These are phyloP conservation scores for Genyomyrus donnyi DNA, from an alignment of 2,113 vertebrate species.

Conservation along the genomic window DNA sequence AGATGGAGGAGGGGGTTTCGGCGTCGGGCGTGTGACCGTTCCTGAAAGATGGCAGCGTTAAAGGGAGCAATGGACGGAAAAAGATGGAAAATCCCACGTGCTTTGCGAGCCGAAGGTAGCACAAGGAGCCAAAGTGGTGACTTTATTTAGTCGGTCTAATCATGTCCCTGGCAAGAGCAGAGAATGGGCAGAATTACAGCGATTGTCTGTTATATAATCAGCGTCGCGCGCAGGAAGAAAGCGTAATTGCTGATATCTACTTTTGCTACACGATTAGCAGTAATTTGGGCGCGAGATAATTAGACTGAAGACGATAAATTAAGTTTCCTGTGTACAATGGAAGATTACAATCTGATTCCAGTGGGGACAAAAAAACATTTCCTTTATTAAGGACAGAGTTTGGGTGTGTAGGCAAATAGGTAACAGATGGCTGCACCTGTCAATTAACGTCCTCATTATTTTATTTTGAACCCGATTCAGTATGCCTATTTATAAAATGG, in stretches of 20 bases:
- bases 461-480: not conserved
- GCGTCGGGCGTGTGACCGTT: not conserved
- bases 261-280: not conserved
- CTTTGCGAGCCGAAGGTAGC: not conserved
- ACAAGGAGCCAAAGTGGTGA: not conserved
- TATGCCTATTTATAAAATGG: not conserved
- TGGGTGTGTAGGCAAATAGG: not conserved
- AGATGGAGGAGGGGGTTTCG: not conserved
- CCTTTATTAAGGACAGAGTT: not conserved
- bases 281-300: conserved; percentile 13
- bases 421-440: not conserved
- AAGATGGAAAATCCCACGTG: too few relatives aligned
- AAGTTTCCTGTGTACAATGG: not conserved
- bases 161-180: not conserved
- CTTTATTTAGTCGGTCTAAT: conserved; percentile 19
- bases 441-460: not conserved
- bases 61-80: not conserved
- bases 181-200: not conserved
- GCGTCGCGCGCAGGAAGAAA: not conserved
- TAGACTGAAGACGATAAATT: not conserved
- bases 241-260: not conserved
- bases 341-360: not conserved
- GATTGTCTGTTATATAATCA: conserved; percentile 3
- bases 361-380: not conserved
- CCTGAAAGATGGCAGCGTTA: not conserved